phyloP scores from a whole-genome alignment of 2,888 invertebrate genomes.

The Anoplius nigerrimus region DNA sequence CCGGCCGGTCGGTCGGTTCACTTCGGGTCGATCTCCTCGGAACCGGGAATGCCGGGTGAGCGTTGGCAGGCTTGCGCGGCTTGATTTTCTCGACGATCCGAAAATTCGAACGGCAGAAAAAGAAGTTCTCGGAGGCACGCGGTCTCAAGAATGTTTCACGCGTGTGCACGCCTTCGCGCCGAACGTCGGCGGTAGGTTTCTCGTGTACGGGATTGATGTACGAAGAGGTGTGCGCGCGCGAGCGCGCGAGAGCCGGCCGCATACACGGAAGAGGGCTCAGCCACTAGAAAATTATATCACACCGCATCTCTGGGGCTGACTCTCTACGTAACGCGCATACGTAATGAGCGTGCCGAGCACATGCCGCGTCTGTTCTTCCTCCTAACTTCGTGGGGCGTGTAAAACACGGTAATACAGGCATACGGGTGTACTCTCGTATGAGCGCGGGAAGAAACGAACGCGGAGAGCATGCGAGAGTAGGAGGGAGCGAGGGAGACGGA shows the following conservation, averaged over 20 bases:
- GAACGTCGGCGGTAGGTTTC: not conserved
- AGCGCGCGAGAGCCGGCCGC: slow-evolving; percentile 8
- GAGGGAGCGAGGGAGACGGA: slow-evolving; percentile 1
- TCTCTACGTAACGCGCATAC: slow-evolving; percentile 65
- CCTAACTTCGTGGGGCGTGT: slow-evolving; percentile 27
- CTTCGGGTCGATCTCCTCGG: too few species aligned
- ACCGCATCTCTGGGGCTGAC: slow-evolving; percentile 58
- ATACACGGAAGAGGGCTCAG: slow-evolving; percentile 45
- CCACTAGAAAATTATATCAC: slow-evolving; percentile 67
- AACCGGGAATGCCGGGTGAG: too few species aligned
- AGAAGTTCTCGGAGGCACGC: too few species aligned
- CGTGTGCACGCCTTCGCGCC: not conserved
- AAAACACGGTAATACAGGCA: slow-evolving; percentile 33
- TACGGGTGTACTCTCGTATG: slow-evolving; percentile 18
- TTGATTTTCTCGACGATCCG: too few species aligned
- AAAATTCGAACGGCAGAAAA: too few species aligned
- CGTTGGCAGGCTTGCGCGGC: too few species aligned
- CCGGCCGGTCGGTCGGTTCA: too few species aligned
- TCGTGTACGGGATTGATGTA: slow-evolving; percentile 5
- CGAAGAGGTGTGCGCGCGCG: not conserved
- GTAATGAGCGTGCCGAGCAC: slow-evolving; percentile 59
- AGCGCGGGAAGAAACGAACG: slow-evolving; percentile 13
- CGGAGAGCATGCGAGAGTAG: slow-evolving; percentile 15
- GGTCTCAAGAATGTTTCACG: too few species aligned
- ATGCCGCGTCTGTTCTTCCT: slow-evolving; percentile 42